phyloP scores from a whole-genome alignment of 2,888 invertebrate genomes.

The Caenorhabditis doughertyi region DNA sequence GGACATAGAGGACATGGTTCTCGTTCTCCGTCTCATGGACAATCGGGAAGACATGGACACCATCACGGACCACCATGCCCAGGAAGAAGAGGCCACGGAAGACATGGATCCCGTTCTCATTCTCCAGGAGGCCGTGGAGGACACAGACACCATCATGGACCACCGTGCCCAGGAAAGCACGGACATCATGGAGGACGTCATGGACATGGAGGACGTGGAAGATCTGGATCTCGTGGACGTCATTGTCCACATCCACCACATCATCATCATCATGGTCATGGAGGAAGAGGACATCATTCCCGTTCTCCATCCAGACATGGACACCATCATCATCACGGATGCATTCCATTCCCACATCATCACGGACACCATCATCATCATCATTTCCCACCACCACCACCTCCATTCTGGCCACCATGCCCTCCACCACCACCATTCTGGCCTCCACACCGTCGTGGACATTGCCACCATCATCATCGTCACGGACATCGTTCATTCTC shows the following conservation, averaged over 20 bases:
- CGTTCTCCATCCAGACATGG: constrained; percentile 19
- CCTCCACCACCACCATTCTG: constrained; percentile 48
- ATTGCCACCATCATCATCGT: constrained; percentile 40
- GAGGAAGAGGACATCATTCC: constrained; percentile 28
- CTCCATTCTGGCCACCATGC: constrained; percentile 57
- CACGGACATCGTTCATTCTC: constrained; percentile 48
- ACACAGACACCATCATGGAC: constrained; percentile 34
- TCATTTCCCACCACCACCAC: constrained; percentile 43
- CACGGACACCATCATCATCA: constrained; percentile 48
- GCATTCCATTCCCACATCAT: constrained; percentile 37
- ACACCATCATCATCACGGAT: constrained; percentile 27
- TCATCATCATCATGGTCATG: constrained; percentile 6
- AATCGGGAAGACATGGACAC: constrained; percentile 35
- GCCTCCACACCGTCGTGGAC: constrained; percentile 56
- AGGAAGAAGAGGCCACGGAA: constrained; percentile 24
- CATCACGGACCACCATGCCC: constrained; percentile 20
- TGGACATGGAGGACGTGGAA: no score
- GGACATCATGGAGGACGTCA: constrained; percentile 23
- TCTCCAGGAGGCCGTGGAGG: constrained; percentile 29
- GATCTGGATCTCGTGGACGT: constrained; percentile 32
- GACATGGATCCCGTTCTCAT: constrained; percentile 25
- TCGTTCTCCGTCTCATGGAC: no score
- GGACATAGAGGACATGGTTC: constrained; percentile 23
- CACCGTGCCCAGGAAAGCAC: constrained; percentile 35
- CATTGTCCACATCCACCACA: constrained; percentile 41